Evolutionary conservation across 2,113 vertebrate species (phyloP).

Genomic region (Melozone crissalis): DNA sequence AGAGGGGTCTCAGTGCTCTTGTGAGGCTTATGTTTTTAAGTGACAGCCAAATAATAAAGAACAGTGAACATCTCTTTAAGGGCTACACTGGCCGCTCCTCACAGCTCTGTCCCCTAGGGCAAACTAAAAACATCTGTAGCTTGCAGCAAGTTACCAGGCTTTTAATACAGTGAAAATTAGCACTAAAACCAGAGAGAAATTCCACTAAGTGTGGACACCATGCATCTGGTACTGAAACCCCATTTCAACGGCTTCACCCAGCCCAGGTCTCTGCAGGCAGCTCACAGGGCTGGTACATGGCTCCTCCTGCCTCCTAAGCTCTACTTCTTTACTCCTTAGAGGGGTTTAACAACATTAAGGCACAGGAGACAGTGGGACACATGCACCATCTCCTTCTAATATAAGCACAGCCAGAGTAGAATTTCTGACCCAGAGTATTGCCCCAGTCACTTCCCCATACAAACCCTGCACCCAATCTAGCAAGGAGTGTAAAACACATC

Average conservation of each 20-base stretch:
- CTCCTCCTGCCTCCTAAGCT: not conserved
- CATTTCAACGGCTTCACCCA: not conserved
- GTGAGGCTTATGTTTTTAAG: fast-evolving
- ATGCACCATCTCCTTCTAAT: not conserved
- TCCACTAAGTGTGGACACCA: not conserved
- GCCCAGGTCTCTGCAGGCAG: not conserved
- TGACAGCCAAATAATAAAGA: not conserved
- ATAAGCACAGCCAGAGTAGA: not conserved
- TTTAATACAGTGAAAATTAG: not conserved
- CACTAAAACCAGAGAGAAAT: not conserved
- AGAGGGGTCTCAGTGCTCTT: not conserved
- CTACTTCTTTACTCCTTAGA: not conserved
- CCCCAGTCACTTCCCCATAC: not conserved
- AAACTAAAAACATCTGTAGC: not conserved
- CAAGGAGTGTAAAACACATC: fast-evolving
- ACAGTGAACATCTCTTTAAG: not conserved
- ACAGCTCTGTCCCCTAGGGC: not conserved
- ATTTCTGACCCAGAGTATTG: not conserved
- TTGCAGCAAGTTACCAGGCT: not conserved
- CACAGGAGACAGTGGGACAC: not conserved
- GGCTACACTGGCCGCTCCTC: not conserved
- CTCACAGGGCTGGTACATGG: not conserved
- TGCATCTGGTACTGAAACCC: not conserved
- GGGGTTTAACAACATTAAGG: not conserved
- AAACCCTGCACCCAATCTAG: fast-evolving